Conservation (phyloP, 2,888 invertebrate genomes). For the Tillus elongatus region DNA sequence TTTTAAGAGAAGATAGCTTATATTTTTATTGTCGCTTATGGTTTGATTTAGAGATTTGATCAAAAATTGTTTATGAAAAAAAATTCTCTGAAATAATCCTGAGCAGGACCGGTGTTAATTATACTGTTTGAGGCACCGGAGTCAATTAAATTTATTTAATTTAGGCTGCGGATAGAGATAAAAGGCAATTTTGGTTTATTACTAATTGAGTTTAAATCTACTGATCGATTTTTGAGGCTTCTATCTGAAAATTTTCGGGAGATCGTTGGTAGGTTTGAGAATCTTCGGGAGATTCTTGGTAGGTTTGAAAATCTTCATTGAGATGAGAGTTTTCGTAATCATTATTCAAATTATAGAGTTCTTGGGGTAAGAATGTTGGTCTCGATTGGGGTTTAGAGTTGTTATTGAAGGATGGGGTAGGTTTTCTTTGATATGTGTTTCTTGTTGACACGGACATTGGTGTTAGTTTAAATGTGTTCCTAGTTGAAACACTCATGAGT, state of each 20-base stretch:
- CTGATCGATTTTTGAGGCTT: constrained; percentile 10
- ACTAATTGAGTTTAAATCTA: constrained; percentile 14
- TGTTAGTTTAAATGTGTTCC: constrained; percentile 7
- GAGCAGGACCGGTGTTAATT: constrained; percentile 12
- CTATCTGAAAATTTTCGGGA: constrained; percentile 12
- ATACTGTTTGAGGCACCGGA: constrained; percentile 15
- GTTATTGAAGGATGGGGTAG: too few species aligned
- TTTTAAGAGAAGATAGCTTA: constrained; percentile 11
- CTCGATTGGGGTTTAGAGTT: too few species aligned
- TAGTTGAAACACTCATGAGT: constrained; percentile 7
- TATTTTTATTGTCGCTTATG: constrained; percentile 13
- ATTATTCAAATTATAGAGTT: constrained; percentile 11
- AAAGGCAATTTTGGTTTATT: constrained; percentile 18
- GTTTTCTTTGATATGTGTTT: background rate
- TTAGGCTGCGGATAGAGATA: constrained; percentile 11
- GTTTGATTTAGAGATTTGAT: constrained; percentile 14
- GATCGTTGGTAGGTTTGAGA: too few species aligned
- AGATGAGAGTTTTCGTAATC: constrained; percentile 3
- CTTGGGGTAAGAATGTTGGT: constrained; percentile 6
- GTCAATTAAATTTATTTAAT: constrained; percentile 16
- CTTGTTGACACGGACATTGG: constrained; percentile 12
- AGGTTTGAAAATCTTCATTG: background rate
- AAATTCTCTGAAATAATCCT: constrained; percentile 12
- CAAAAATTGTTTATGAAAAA: constrained; percentile 13
- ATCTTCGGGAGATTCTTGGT: too few species aligned